phyloP scores from a whole-genome alignment of 1,140 invertebrate species.

The Harlomillsia oculata region DNA sequence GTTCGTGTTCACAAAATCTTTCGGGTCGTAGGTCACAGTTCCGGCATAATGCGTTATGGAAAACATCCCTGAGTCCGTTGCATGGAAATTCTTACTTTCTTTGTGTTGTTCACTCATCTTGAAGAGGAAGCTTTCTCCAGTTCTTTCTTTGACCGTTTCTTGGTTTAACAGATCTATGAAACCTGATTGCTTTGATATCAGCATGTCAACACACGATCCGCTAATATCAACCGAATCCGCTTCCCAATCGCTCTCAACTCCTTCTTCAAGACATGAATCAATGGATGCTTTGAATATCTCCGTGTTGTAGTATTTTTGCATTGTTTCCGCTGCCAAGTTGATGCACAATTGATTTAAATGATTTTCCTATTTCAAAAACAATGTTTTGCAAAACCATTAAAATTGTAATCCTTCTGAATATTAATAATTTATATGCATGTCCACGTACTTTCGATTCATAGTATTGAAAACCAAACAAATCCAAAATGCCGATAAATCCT shows the following conservation, averaged over 20 bases:
- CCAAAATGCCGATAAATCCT: constrained; percentile 86
- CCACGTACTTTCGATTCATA: too few species aligned
- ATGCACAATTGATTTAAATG: constrained; percentile 88
- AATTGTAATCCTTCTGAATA: background rate
- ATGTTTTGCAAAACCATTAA: background rate
- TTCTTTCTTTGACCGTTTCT: constrained; percentile 77
- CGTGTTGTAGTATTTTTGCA: constrained; percentile 96
- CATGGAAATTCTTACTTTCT: constrained; percentile 52
- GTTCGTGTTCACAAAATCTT: constrained; percentile 81
- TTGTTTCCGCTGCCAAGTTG: constrained; percentile 89
- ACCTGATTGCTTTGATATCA: constrained; percentile 80
- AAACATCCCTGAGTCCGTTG: constrained; percentile 53
- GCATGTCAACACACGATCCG: constrained; percentile 87
- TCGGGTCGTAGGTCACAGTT: constrained; percentile 77
- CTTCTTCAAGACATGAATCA: constrained; percentile 86
- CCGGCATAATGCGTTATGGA: constrained; percentile 86
- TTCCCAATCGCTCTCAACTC: constrained; percentile 79
- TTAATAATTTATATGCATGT: constrained; percentile 36
- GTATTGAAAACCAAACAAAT: constrained; percentile 94
- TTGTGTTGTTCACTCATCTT: constrained; percentile 77
- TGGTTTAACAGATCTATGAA: constrained; percentile 83
- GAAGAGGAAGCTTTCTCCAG: constrained; percentile 76
- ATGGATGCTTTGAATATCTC: constrained; percentile 91
- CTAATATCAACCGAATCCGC: constrained; percentile 93
- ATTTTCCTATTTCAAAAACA: constrained; percentile 49